Percentiles rank a stretch among this genome's conserved stretches.
These are phyloP conservation scores for Cottus gobio DNA, from an alignment of 2,113 vertebrate species.

Conservation along the genomic window DNA sequence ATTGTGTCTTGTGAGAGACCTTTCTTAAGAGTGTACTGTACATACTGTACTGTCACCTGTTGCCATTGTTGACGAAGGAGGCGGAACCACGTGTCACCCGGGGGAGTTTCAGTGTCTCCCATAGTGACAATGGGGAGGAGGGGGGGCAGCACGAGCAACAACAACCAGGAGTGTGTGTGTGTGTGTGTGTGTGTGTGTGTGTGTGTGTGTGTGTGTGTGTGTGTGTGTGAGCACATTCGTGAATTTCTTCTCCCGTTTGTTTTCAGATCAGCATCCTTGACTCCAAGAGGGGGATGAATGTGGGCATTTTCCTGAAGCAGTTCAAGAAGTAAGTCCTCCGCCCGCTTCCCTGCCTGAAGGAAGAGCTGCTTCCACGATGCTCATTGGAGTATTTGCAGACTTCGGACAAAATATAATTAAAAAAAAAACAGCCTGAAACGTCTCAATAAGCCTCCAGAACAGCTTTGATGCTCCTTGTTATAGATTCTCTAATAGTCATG, in stretches of 20 bases:
- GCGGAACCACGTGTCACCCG: slow-evolving; percentile 23
- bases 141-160: slow-evolving; percentile 17
- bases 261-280: slow-evolving; percentile 92
- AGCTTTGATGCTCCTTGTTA: neutral
- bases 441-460: neutral
- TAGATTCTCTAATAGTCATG: neutral
- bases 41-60: slow-evolving; percentile 38
- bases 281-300: slow-evolving; percentile 96
- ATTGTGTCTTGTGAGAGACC: slow-evolving; percentile 26
- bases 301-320: slow-evolving; percentile 97
- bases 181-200: neutral
- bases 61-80: slow-evolving; percentile 44
- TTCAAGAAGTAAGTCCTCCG: slow-evolving; percentile 94
- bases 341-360: neutral
- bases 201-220: neutral
- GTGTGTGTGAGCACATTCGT: neutral
- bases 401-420: neutral
- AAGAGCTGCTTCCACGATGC: slow-evolving; percentile 2
- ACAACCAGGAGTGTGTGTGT: neutral
- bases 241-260: slow-evolving; percentile 14
- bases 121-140: slow-evolving; percentile 1
- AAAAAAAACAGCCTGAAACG: neutral
- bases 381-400: neutral
- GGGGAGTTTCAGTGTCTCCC: slow-evolving; percentile 58
- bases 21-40: slow-evolving; percentile 43